Evolutionary conservation across 2,113 vertebrate species (phyloP), one percentile per base, ranked within the genome.

Genomic region (Lagopus muta): DNA sequence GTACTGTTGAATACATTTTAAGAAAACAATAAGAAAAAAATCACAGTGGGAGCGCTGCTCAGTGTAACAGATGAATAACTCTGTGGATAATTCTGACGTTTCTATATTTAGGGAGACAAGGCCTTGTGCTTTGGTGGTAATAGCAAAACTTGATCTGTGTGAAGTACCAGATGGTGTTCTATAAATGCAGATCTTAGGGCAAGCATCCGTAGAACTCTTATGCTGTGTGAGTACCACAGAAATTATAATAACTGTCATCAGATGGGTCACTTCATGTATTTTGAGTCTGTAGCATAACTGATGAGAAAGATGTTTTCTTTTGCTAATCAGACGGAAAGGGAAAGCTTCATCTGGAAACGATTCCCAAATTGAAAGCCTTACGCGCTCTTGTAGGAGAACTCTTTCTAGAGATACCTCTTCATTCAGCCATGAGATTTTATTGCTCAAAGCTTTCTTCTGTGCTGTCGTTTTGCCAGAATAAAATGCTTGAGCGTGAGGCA

Each of bases 101-200:
- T 93, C 88, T 95, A 64, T 97, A 95, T 96, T 97, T 96, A 95
- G 95, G 67, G 40, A 75, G 94, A 66, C 73, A 79, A 83, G 90
- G 80, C 82, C 89, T 82, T 69, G n/a, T 91, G 88, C 82, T 78
- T 28, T 24, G 54, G 86, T 86, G 85, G 90, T 65, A 86, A 75
- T 67, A 88, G 86, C 76, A 88, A 90, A 95, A 94, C 80, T 94
- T 78, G 72, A 57, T 94, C 86, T 38, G 3, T 61, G 65, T 75
- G 88, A 88, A 95, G 90, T 78, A 88, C 93, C 94, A 96, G 91
- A 83, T 96, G 94, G 91, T 73, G 76, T 91, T 95, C 95, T 96
- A 96, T 94, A 95, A 96, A 97, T 92, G 91, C 69, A 81, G 72
- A 89, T 90, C 91, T 94, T 82, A 30, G 92, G 90, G 89, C 89